Evolutionary conservation across 2,888 invertebrate species (phyloP), one percentile per base, ranked within the genome.

Genomic region (Quadroppia sp.): DNA sequence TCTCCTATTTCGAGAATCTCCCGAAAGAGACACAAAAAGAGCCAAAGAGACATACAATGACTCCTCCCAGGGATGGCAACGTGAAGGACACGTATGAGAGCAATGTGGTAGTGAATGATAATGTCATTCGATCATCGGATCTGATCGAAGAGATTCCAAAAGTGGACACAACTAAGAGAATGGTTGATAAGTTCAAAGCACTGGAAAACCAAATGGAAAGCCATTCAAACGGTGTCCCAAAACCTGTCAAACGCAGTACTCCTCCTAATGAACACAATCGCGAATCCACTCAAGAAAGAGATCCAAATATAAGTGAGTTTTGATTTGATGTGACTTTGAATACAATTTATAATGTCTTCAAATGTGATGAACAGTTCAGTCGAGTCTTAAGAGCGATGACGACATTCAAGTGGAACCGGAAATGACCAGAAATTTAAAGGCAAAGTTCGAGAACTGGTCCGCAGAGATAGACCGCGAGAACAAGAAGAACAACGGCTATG

Each of bases 151-250:
- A 87, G 61, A 85, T 86, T 7, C 86, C 87, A 75, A 82, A 86
- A 75, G 82, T 87, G 0, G 89, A 89, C 81, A 92, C 92, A 0
- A 90, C 94, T 17, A 89, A 89, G 59, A 88, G 90, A 80, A 94
- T 95, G 90, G 86, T 94, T 78, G 87, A 86, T 80, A 90, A 93
- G 79, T 95, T 95, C 86, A 86, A 93, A 0, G 90, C 92, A 84
- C 88, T 95, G 86, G 94, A 94, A 83, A 89, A 89, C 23, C 70
- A 74, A 30, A 20, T 23, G 25, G 42, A 50, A 2, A 61, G 42
- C 25, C 25, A 72, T 45, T 42, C 36, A 4, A 59, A 40, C 40
- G 42, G 70, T 61, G 79, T 77, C 15, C 91, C 89, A 0, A 91
- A 91, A 81, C 93, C 94, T 0, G 82, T 94, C 76, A 94, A 93